Base-by-base conservation (phyloP, 1,140 invertebrate genomes). In the Hycleus cichorii region DNA sequence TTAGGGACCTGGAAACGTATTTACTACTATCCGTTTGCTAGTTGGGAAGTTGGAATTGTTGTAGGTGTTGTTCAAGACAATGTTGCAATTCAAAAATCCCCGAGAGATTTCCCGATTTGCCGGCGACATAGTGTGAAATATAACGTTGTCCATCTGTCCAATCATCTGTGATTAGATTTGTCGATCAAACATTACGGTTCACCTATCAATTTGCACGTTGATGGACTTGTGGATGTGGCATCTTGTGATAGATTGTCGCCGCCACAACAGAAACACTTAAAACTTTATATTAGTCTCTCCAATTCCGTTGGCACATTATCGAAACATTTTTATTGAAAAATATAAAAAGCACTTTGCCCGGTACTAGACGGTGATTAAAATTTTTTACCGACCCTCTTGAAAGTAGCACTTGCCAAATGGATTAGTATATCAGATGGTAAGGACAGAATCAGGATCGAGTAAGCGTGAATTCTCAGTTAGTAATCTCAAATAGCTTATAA, bases 401-500 rank as follows among this genome's bases (percentile, higher is more conserved):
- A n/a, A 25, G 11, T 11, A 42, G 49, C 18, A 52, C n/a, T 10
- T 26, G 42, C 46, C 18, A 38, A 7, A 18, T 11, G 43, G 42
- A 53, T 53, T 53, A 53, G 54, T 42, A 57, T 51, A 61, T 61
- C 59, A 61, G 55, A 53, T 53, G 54, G 43, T 25, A 57, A 49
- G 45, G 44, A 42, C 51, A 42, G 47, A 47, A 49, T 44, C 42
- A 39, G 39, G 42, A 52, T 45, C 47, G 47, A 51, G 49, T 56
- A 42, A 60, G 49, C 51, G 54, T 47, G 54, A 60, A 60, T 60
- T 60, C 54, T 46, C 59, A 57, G 54, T 55, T 57, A 57, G 59
- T 54, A 57, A 63, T 65, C 62, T 63, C 56, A 55, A 64, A 61
- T 66, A 63, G 64, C 62, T 62, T 64, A 66, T 64, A 65, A 65